Evolutionary conservation across 2,888 invertebrate genomes (phyloP), one percentile per base, ranked within the genome.

Genomic region (Chaetogeoica ovagalla): DNA sequence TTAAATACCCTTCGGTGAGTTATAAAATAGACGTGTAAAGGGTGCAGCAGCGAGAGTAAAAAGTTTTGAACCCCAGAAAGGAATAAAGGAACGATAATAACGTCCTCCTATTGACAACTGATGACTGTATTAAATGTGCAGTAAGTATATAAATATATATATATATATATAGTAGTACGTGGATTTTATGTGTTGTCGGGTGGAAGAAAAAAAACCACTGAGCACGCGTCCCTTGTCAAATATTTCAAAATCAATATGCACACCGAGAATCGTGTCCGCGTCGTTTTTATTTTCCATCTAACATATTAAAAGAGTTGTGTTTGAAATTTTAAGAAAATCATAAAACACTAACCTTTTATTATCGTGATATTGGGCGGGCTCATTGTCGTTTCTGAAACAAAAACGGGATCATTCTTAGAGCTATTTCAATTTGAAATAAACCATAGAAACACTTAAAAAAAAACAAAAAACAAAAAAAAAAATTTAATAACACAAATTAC

Each of bases 371-470:
- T 79, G 79, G 79, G 79, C 79, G 79, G 79, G 63, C 79, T 79
- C 79, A 79, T 79, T 79, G 79, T 79, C 79, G 65, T 79, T 79
- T 79, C 79, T 79, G 79, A 79, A 79, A 79, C 79, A 79, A 79
- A 79, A 79, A 79, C 71, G 79, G 79, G 79, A 79, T 77, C 77
- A 77, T 77, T 77, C 77, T 77, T 77, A 77, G 77, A 79, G 79
- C 55, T 63, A 30, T 30, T 79, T 63, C 55, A 77, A 70, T 62
- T 79, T 70, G 79, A 79, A 79, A 79, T 57, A 79, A 71, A 79
- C 63, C 57, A 71, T 71, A 79, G 79, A 79, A 79, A 79, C 71
- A 79, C 59, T 68, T 63, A 57, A 75, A 30, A 30, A 30, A 30
- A 30, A 30, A 30, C 1, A 30, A 30, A 30, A 75, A 75, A 74